These are phyloP conservation scores for Brachionus sp. DNA, from an alignment of 1,140 invertebrate species.

Conservation along the genomic window DNA sequence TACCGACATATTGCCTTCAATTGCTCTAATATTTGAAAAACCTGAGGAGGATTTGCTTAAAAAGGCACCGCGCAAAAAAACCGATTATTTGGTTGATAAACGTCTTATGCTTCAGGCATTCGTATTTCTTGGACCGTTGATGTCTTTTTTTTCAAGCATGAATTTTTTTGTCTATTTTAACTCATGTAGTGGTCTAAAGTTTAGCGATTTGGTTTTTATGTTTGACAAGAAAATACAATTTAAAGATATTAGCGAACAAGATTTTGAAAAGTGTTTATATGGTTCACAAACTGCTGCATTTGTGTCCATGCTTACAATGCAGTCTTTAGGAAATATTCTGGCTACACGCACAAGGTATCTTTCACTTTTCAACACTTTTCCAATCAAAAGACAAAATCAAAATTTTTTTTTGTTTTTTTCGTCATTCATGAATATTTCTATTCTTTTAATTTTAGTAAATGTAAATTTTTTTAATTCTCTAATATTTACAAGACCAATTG, in stretches of 20 bases:
- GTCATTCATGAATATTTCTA: neutral
- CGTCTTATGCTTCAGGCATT: conserved; percentile 25
- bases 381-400: neutral
- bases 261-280: neutral
- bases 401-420: neutral
- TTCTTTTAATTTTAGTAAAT: neutral
- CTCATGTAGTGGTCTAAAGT: neutral
- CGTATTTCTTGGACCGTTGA: neutral
- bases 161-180: conserved; percentile 30
- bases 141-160: neutral
- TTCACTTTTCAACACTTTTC: conserved; percentile 7
- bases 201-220: neutral
- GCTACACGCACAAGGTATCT: conserved; percentile 12
- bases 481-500: neutral
- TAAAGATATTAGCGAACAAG: neutral
- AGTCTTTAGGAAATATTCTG: neutral
- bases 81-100: neutral
- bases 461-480: neutral
- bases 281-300: neutral
- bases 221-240: neutral
- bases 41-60: neutral
- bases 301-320: neutral
- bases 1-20: neutral
- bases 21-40: conserved; percentile 12
- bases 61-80: neutral